Evolutionary conservation across 2,888 invertebrate genomes (phyloP).

Genomic region (Isotomurus palustris): DNA sequence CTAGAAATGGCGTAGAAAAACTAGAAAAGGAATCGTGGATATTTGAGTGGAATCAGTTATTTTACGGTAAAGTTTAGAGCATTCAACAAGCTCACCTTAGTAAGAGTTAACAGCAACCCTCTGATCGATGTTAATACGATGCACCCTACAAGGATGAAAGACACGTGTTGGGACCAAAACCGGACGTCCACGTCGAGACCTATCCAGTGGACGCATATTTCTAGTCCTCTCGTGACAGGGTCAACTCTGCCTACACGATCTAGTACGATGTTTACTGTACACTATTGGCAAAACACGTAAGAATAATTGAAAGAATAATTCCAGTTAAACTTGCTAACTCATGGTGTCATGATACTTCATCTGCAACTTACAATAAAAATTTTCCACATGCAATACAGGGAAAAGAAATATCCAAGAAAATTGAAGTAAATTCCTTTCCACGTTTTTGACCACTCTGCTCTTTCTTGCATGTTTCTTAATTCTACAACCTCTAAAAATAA

Average conservation of each 20-base stretch:
- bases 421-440: slow-evolving; percentile 98
- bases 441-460: slow-evolving; percentile 90
- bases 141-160: slow-evolving; percentile 93
- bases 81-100: slow-evolving; percentile 68
- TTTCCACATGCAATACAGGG: slow-evolving; percentile 97
- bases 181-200: slow-evolving; percentile 93
- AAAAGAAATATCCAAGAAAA: slow-evolving; percentile 96
- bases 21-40: slow-evolving; percentile 56
- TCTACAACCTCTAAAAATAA: slow-evolving; percentile 95
- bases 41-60: slow-evolving; percentile 1
- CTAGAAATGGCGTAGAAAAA: slow-evolving; percentile 99
- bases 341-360: neutral
- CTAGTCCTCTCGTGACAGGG: slow-evolving; percentile 92
- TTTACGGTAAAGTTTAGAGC: neutral
- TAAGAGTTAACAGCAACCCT: slow-evolving; percentile 89
- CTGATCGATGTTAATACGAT: slow-evolving; percentile 97
- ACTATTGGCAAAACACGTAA: slow-evolving; percentile 59
- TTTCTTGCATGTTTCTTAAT: slow-evolving; percentile 82
- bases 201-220: slow-evolving; percentile 94
- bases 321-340: neutral
- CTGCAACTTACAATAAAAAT: slow-evolving; percentile 83
- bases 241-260: slow-evolving; percentile 98
- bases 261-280: slow-evolving; percentile 97
- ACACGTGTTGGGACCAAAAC: slow-evolving; percentile 99
- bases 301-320: neutral